Evolutionary conservation across 2,888 invertebrate genomes (phyloP).

Genomic region (Chloromyia formosa): DNA sequence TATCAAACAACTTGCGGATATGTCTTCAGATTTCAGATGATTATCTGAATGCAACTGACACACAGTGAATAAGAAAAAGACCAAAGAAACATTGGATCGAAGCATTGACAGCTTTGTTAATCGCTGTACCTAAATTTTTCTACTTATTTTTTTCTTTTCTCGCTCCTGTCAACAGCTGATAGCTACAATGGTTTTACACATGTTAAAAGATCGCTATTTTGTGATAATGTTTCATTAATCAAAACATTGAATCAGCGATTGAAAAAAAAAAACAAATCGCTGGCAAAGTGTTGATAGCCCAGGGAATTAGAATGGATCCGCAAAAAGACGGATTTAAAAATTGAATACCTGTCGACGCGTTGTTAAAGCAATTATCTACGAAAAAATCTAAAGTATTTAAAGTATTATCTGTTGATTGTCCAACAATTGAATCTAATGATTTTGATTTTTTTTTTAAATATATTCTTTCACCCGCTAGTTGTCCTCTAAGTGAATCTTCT

Average conservation of each 20-base stretch:
- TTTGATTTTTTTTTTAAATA: too few species aligned
- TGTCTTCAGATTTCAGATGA: not conserved
- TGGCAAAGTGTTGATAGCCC: too few species aligned
- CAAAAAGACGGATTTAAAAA: too few species aligned
- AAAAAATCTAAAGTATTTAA: too few species aligned
- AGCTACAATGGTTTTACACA: slow-evolving; percentile 3
- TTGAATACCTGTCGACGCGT: too few species aligned
- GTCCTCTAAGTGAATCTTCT: too few species aligned
- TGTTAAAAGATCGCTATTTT: not conserved
- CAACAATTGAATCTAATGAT: too few species aligned
- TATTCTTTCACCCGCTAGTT: too few species aligned
- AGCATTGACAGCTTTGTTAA: not conserved
- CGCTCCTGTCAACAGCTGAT: not conserved
- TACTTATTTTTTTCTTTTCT: not conserved
- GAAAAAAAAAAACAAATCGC: too few species aligned
- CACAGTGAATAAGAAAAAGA: not conserved
- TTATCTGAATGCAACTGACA: not conserved
- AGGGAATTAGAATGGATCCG: too few species aligned
- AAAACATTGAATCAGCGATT: not conserved
- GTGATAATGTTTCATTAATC: slow-evolving; percentile 10
- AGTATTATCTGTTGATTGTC: too few species aligned
- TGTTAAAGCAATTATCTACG: too few species aligned
- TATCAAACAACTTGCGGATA: not conserved
- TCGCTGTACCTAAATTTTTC: not conserved
- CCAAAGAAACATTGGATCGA: slow-evolving; percentile 1